Evolutionary conservation across 1,140 invertebrate species (phyloP).

Genomic region (Drosophila insularis): DNA sequence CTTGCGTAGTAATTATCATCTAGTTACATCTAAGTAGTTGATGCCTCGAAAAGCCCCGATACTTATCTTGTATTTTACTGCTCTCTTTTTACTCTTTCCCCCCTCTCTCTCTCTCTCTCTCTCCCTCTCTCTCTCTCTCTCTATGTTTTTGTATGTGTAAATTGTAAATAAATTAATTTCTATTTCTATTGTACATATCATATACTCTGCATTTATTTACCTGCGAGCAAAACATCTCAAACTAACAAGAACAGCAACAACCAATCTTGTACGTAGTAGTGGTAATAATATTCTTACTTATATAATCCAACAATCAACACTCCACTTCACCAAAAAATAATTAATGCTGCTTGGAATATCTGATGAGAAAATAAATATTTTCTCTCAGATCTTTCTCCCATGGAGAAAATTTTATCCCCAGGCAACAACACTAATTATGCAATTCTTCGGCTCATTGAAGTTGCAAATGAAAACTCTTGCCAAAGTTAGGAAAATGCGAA

Average conservation of each 20-base stretch:
- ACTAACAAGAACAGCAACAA: constrained; percentile 67
- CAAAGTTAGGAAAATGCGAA: background rate
- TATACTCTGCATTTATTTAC: constrained; percentile 65
- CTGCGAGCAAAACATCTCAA: constrained; percentile 42
- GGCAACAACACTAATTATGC: background rate
- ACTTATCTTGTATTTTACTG: constrained; percentile 11
- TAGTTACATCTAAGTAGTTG: constrained; percentile 26
- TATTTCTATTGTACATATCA: constrained; percentile 73
- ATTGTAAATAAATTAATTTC: constrained; percentile 71
- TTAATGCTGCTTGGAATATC: background rate
- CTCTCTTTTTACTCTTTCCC: constrained; percentile 15
- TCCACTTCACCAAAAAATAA: background rate
- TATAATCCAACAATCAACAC: background rate
- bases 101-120: constrained; percentile 19
- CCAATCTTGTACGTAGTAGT: constrained; percentile 69
- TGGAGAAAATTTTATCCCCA: background rate
- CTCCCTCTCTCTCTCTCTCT: constrained; percentile 15
- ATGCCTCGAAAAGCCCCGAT: constrained; percentile 1
- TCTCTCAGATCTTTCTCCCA: background rate
- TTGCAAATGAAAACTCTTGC: background rate
- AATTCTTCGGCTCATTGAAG: too few species aligned
- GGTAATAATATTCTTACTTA: constrained; percentile 40
- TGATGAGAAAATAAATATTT: background rate
- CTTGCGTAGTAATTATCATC: constrained; percentile 40
- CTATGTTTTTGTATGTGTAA: constrained; percentile 53